Conservation (phyloP, 2,888 invertebrate species). For the Chrysina gloriosa region DNA sequence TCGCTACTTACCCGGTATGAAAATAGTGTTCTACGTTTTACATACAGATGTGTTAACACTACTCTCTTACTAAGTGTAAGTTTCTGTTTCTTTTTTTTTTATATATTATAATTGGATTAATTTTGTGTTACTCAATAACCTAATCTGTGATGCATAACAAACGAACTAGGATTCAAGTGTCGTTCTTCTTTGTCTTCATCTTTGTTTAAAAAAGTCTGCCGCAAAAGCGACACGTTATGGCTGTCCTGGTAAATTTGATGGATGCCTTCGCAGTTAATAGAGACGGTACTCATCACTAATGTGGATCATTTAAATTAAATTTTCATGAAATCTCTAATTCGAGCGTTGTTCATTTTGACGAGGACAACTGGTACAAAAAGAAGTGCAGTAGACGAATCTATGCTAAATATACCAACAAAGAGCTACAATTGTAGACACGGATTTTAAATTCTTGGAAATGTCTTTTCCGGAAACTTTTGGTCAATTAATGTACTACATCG, state of each 20-base stretch:
- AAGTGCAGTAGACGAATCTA: slow-evolving; percentile 19
- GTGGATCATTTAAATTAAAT: slow-evolving; percentile 23
- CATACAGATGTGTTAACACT: no score
- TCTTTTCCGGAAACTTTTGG: slow-evolving; percentile 24
- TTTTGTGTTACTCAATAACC: background rate
- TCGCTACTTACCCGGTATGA: no score
- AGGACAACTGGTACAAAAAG: background rate
- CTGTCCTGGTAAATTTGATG: slow-evolving; percentile 31
- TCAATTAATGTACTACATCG: slow-evolving; percentile 28
- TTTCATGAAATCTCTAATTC: slow-evolving; percentile 21
- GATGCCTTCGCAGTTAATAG: slow-evolving; percentile 19
- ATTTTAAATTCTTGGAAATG: slow-evolving; percentile 27
- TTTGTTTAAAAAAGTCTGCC: slow-evolving; percentile 7
- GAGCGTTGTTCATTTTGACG: background rate
- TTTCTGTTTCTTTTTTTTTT: no score
- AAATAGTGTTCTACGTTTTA: no score
- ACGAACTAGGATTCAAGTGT: background rate
- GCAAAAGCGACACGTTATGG: slow-evolving; percentile 31
- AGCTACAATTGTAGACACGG: background rate
- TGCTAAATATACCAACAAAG: slow-evolving; percentile 35
- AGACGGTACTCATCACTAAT: slow-evolving; percentile 14
- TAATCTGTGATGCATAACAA: slow-evolving; percentile 11
- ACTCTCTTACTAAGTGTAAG: no score
- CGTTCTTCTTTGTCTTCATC: slow-evolving; percentile 20
- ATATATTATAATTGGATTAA: no score